These are phyloP conservation scores for Cydia splendana DNA, from an alignment of 1,140 invertebrate genomes.

Conservation along the genomic window DNA sequence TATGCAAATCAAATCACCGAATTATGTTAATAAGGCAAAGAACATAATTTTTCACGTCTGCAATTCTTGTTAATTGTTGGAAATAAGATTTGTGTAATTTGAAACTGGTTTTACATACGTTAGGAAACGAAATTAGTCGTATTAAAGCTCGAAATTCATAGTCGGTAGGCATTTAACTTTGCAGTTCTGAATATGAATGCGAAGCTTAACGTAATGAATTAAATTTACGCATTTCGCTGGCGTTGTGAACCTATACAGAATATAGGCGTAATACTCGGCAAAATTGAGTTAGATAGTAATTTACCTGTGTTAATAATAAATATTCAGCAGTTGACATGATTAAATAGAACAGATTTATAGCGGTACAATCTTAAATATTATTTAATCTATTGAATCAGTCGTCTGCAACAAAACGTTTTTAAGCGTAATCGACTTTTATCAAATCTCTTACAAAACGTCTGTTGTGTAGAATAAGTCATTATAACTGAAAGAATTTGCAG, in stretches of 20 bases:
- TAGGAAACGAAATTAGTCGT: constrained; percentile 13
- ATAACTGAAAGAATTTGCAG: background rate
- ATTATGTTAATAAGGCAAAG: constrained; percentile 22
- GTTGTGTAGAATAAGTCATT: background rate
- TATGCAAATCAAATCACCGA: constrained; percentile 28
- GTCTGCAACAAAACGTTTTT: background rate
- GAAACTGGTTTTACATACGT: constrained; percentile 24
- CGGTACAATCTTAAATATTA: no score
- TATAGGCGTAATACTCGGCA: background rate
- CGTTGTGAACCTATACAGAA: background rate
- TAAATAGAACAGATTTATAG: no score
- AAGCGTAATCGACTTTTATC: background rate
- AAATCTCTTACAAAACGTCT: background rate
- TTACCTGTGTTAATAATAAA: background rate
- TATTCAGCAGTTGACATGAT: no score
- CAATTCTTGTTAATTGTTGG: constrained; percentile 15
- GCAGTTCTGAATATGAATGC: background rate
- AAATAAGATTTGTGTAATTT: constrained; percentile 28
- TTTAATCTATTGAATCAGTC: background rate
- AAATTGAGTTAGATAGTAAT: background rate
- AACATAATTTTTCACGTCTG: constrained; percentile 24
- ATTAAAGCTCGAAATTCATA: constrained; percentile 18
- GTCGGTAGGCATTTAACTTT: constrained; percentile 15
- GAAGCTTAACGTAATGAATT: background rate
- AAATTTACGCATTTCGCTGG: background rate